Base-by-base conservation (phyloP, 2,888 invertebrate species). In the Drosophila tanythrix region DNA sequence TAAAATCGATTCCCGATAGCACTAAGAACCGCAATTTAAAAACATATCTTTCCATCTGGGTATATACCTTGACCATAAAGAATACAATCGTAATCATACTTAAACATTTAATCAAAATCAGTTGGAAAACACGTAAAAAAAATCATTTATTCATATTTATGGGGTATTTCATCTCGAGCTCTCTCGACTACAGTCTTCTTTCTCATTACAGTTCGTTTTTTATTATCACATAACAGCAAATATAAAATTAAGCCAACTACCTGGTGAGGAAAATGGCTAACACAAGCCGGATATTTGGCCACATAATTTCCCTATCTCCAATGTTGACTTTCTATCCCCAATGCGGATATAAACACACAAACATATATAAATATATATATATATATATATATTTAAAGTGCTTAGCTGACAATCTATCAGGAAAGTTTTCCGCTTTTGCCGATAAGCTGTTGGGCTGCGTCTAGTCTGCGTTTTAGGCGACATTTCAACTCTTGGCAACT, bases 401-500 rank as follows among this genome's bases (percentile, higher is more conserved):
- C 87, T 74, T 83, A 76, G 72, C 71, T 80, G 71, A 70, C 76
- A 87, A 76, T 79, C 82, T 69, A 76, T 77, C 71, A 70, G 65
- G 65, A 78, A 69, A 61, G 46, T 65, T 73, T 87, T 78, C 74
- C 64, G 21, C 27, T 40, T 63, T 72, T 53, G 40, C 71, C 82
- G 71, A 75, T 80, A 78, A 72, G 81, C 63, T 70, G 70, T 66
- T 60, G 57, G 62, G 21, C 21, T 36, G 31, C 15, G 59, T 69
- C 46, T 66, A 73, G 71, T 74, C 83, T 71, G 46, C 66, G 10
- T 62, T 81, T 71, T 68, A 73, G 88, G 84, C 82, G 90, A 78
- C 84, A 87, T 50, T 25, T 46, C 69, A 52, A 72, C 75, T 79
- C 75, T 84, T 89, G 88, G 86, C 88, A 89, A 77, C 58, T 75